A percentile compares a stretch with the other conserved stretches of the same genome.
Conservation (phyloP, 92 coral and sea anemone genomes). For the Desmophyllum pertusum region DNA sequence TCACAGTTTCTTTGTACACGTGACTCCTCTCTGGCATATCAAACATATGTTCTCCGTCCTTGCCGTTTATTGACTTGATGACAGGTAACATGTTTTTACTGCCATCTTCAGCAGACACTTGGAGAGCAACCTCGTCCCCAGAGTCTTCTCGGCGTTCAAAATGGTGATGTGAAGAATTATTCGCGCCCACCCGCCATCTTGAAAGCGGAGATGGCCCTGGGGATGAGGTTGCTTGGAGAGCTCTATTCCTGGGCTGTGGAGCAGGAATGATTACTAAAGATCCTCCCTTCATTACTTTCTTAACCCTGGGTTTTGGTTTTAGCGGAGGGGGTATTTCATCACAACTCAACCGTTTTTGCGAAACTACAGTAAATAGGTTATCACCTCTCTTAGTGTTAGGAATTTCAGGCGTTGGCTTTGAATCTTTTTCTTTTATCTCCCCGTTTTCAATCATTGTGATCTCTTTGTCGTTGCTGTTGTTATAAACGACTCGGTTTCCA, state of each 20-base stretch:
- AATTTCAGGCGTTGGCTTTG: background rate
- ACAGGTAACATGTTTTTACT: background rate
- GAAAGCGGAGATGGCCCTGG: too few species aligned
- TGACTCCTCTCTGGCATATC: background rate
- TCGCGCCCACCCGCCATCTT: too few species aligned
- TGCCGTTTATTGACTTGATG: background rate
- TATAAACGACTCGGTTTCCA: background rate
- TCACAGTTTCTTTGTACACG: background rate
- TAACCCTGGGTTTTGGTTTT: constrained; percentile 59
- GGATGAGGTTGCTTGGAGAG: too few species aligned
- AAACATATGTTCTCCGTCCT: background rate
- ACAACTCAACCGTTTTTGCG: background rate
- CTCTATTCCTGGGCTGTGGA: constrained; percentile 36
- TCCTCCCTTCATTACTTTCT: constrained; percentile 75
- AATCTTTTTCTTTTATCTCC: background rate
- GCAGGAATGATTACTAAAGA: constrained; percentile 64
- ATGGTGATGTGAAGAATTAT: too few species aligned
- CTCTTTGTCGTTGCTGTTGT: background rate
- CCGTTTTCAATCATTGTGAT: background rate
- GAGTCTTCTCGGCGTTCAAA: too few species aligned
- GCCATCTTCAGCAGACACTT: background rate
- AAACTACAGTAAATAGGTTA: background rate
- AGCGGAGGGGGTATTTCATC: background rate
- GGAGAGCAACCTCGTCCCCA: too few species aligned
- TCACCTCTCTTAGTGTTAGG: background rate